These are phyloP conservation scores for Galaxias olidus DNA, from an alignment of 2,797 vertebrate genomes.

Conservation along the genomic window DNA sequence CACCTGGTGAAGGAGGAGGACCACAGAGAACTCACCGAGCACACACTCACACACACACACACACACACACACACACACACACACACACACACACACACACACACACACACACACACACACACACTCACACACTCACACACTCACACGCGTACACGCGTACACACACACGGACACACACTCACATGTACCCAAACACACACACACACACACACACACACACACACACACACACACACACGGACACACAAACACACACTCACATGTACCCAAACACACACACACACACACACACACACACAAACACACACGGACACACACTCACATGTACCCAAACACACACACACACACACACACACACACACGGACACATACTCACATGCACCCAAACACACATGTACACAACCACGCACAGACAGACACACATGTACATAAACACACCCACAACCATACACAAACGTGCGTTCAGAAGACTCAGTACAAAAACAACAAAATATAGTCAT, in stretches of 20 bases:
- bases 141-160: too few species aligned
- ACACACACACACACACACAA: not conserved
- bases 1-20: constrained; percentile 68
- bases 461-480: too few species aligned
- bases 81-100: constrained; percentile 14
- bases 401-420: not conserved
- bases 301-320: constrained; percentile 20
- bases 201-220: constrained; percentile 4
- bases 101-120: constrained; percentile 22
- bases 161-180: too few species aligned
- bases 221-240: too few species aligned
- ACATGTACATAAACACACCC: constrained; percentile 15
- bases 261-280: not conserved
- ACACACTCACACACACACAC: not conserved
- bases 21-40: constrained; percentile 43
- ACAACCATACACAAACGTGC: too few species aligned
- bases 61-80: constrained; percentile 13
- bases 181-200: not conserved
- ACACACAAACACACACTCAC: too few species aligned
- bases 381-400: constrained; percentile 10
- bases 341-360: constrained; percentile 13
- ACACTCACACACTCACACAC: constrained; percentile 3
- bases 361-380: constrained; percentile 9
- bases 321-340: constrained; percentile 16
- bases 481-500: too few species aligned